These are phyloP conservation scores for Xiphophorus birchmanni DNA, from an alignment of 2,797 vertebrate genomes.

Conservation along the genomic window DNA sequence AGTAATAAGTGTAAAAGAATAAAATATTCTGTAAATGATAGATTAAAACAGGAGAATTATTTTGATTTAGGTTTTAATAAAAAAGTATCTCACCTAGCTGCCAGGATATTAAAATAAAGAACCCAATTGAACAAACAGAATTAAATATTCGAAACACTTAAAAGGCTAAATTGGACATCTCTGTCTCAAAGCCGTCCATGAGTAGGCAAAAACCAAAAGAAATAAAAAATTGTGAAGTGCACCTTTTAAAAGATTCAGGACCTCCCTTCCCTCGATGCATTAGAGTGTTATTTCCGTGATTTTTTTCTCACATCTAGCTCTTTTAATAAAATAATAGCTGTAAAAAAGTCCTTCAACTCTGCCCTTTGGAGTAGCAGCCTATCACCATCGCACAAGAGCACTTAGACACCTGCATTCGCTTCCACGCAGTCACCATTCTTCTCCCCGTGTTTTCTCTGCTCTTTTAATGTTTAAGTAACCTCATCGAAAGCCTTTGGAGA, in stretches of 20 bases:
- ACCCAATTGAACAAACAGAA: background rate
- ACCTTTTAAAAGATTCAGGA: constrained; percentile 47
- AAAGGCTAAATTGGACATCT: background rate
- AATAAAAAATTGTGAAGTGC: constrained; percentile 15
- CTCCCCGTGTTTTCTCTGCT: constrained; percentile 28
- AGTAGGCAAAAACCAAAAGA: constrained; percentile 25
- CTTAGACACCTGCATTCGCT: constrained; percentile 43
- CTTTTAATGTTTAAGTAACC: constrained; percentile 75
- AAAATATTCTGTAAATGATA: background rate
- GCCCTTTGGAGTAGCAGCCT: constrained; percentile 24
- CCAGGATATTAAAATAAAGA: background rate
- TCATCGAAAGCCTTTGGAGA: constrained; percentile 63
- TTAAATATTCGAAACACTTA: background rate
- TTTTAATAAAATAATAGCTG: constrained; percentile 48
- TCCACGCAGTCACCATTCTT: constrained; percentile 40
- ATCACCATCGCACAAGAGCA: constrained; percentile 23
- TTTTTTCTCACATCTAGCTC: constrained; percentile 25
- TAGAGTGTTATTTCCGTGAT: constrained; percentile 24
- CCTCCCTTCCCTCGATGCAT: constrained; percentile 34
- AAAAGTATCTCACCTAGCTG: background rate
- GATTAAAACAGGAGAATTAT: background rate
- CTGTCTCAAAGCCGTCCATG: background rate
- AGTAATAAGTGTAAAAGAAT: background rate
- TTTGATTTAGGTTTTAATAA: background rate
- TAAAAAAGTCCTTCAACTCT: constrained; percentile 38